Evolutionary conservation across 1,140 invertebrate species (phyloP), one percentile per base, ranked within the genome.

Genomic region (Littorina saxatilis): DNA sequence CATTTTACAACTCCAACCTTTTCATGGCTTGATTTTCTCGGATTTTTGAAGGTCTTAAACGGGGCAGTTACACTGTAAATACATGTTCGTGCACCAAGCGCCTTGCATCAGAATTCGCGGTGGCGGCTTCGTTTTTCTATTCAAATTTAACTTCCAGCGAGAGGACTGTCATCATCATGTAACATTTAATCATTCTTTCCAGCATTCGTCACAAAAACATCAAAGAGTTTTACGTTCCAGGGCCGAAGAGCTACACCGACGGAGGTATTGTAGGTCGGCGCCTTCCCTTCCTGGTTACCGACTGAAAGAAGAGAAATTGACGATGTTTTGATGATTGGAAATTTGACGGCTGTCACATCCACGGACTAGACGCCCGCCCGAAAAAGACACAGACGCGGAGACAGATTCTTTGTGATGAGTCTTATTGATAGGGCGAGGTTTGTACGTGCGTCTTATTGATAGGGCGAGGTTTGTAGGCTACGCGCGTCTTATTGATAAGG

Each of bases 341-440:
- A 61, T 61, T 61, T 61, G 58, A 61, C 58, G 27, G 58, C 58
- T 61, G 58, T 61, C 58, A 61, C 23, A 23, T 23, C 11, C 50
- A 23, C 50, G 50, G 11, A 47, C 43, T 17, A 47, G n/a, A 61
- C 9, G 58, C 20, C 20, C 58, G 20, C 7, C 58, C n/a, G 58
- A 23, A 23, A 4, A 23, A 7, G 9, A 17, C 43, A 47, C 43
- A 9, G 43, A 17, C 43, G 43, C 17, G 43, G 7, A 52, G 20
- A 5, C 27, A 13, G 7, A 5, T 61, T 61, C 58, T 23, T 23
- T 29, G 58, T 23, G 58, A 23, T 13, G 58, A 23, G 7, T 61
- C 7, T 7, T 5, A 9, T 7, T 23, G 4, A 61, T n/a, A n/a
- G 58, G 9, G 58, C 4, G 7, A 61, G 7, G 20, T 61, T 23